These are phyloP conservation scores for Crotophaga sulcirostris DNA, from an alignment of 2,113 vertebrate species.

Conservation along the genomic window DNA sequence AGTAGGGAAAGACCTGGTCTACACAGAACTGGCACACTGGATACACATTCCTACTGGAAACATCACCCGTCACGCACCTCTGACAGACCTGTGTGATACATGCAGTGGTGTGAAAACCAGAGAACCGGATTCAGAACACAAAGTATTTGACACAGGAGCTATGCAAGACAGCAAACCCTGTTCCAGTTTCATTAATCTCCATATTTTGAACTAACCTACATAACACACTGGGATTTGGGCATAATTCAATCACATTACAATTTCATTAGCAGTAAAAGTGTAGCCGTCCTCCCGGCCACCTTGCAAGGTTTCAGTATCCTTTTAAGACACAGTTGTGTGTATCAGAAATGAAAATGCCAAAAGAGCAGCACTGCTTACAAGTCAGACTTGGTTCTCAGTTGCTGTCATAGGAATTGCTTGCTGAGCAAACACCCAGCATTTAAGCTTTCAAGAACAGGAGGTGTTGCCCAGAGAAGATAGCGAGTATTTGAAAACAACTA, in stretches of 20 bases:
- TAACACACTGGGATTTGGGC: background rate
- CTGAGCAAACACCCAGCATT: background rate
- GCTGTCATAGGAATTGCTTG: rapidly evolving
- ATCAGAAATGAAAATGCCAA: background rate
- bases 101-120: rapidly evolving
- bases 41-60: background rate
- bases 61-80: rapidly evolving
- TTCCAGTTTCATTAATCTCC: background rate
- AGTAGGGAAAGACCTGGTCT: background rate
- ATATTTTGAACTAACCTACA: background rate
- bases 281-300: background rate
- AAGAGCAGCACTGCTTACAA: background rate
- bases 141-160: background rate
- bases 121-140: background rate
- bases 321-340: background rate
- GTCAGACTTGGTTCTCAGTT: background rate
- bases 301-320: background rate
- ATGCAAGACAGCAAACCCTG: background rate
- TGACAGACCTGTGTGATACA: background rate
- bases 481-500: background rate
- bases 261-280: background rate
- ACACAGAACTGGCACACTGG: background rate
- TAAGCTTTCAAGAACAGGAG: background rate
- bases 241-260: background rate
- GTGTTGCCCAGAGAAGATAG: background rate